Evolutionary conservation across 2,113 vertebrate species (phyloP), one percentile per base, ranked within the genome.

Genomic region (Emydura subglobosa): DNA sequence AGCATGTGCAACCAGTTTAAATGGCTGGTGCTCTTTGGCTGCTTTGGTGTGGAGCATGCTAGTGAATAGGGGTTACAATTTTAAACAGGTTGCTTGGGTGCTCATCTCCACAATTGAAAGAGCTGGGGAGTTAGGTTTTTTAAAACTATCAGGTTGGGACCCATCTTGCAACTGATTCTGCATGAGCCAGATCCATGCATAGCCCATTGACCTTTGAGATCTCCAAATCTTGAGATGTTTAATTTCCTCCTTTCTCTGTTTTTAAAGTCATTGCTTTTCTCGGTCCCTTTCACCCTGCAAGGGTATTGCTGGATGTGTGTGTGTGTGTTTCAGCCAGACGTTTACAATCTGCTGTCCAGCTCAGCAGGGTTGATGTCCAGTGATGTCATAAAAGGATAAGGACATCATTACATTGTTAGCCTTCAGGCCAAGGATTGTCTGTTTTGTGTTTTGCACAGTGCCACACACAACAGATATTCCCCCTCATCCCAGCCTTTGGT

Each of bases 251-350:
- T 7, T 16, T 57, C 19, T 6, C 0, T 91, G 49, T 86, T 86
- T 87, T 29, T 29, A 25, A 59, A 68, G 47, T 13, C 2, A 0
- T 84, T 86, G 80, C 13, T 85, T 86, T 84, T 17, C 39, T 82
- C 4, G 34, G 7, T 13, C 34, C 81, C 79, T 85, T 44, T 10
- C 22, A 76, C 13, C 90, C 68, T 0, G 0, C 42, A 31, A 82
- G 10, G 49, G 0, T 0, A 0, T 74, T 1, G 0, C 0, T 0
- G 12, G 1, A 2, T 54, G 25, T 79, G 2, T 0, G 0, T 88
- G 8, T 10, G 51, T 0, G 0, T 13, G 10, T 87, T 87, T 84
- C 3, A 1, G 50, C 3, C 42, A 19, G 22, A 5, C 57, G 10
- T 82, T 86, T 80, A n/a, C 72, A 82, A 1, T 9, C 2, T 65